Conservation (phyloP, 2,888 invertebrate genomes). For the Lottia scabra region DNA sequence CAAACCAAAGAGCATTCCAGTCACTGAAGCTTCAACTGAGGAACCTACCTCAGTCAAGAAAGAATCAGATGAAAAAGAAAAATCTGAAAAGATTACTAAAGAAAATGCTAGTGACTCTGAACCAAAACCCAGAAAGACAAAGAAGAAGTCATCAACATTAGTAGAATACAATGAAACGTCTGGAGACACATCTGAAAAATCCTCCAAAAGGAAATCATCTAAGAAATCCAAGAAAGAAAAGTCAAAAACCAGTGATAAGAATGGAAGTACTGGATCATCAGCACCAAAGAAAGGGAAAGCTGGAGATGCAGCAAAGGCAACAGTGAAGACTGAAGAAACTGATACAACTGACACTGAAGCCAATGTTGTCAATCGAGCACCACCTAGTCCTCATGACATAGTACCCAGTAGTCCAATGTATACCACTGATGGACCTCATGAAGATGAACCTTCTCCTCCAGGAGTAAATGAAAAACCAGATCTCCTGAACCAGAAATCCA, state of each 20-base stretch:
- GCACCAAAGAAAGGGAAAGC: conserved; percentile 16
- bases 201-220: conserved; percentile 36
- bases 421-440: conserved; percentile 4
- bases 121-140: not conserved
- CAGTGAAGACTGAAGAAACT: conserved; percentile 13
- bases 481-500: conserved; percentile 10
- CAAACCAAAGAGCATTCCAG: conserved; percentile 6
- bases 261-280: not conserved
- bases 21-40: conserved; percentile 1
- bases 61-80: not conserved
- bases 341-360: conserved; percentile 5
- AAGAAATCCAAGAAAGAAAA: conserved; percentile 60
- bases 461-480: conserved; percentile 1
- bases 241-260: conserved; percentile 59
- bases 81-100: not conserved
- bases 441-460: conserved; percentile 7
- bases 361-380: not conserved
- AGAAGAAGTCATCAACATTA: conserved; percentile 9
- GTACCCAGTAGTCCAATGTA: not conserved
- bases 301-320: conserved; percentile 22
- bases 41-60: conserved; percentile 12
- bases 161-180: conserved; percentile 12
- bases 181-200: conserved; percentile 23
- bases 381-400: not conserved
- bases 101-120: conserved; percentile 1